Percentiles rank a stretch among this genome's conserved stretches.
Evolutionary conservation across 2,113 vertebrate species (phyloP).

Genomic region (Perognathus longimembris): DNA sequence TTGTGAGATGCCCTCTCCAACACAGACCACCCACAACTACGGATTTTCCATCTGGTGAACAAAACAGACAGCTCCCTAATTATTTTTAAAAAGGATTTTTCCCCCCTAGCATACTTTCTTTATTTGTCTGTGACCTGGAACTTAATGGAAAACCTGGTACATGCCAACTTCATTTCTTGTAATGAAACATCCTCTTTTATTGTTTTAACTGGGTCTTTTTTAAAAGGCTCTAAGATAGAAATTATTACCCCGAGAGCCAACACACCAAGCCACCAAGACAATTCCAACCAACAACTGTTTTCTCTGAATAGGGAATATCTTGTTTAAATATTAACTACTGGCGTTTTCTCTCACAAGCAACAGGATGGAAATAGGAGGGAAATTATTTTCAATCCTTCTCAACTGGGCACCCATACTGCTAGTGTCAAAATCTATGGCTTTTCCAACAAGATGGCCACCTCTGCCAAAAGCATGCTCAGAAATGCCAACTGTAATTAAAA

Average conservation of each 20-base stretch:
- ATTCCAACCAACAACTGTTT: slow-evolving; percentile 82
- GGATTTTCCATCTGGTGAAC: slow-evolving; percentile 92
- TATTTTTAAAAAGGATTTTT: slow-evolving; percentile 91
- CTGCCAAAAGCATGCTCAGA: slow-evolving; percentile 89
- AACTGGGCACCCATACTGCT: slow-evolving; percentile 89
- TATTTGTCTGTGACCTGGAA: slow-evolving; percentile 91
- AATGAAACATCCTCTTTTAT: slow-evolving; percentile 89
- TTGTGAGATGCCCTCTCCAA: slow-evolving; percentile 89
- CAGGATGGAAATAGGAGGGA: slow-evolving; percentile 85
- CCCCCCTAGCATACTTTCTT: slow-evolving; percentile 88
- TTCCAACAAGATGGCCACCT: slow-evolving; percentile 88
- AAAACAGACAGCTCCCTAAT: slow-evolving; percentile 93
- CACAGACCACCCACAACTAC: slow-evolving; percentile 91
- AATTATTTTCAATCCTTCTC: slow-evolving; percentile 86
- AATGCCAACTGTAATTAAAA: slow-evolving; percentile 93
- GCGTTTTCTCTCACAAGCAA: slow-evolving; percentile 81
- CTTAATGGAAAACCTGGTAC: slow-evolving; percentile 89
- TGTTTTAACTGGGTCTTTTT: slow-evolving; percentile 81
- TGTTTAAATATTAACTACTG: slow-evolving; percentile 83
- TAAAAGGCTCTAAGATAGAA: slow-evolving; percentile 84
- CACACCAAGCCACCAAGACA: slow-evolving; percentile 81
- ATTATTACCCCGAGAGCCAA: slow-evolving; percentile 82
- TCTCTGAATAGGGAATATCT: slow-evolving; percentile 78
- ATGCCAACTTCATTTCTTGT: slow-evolving; percentile 89
- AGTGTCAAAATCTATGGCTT: slow-evolving; percentile 91